A percentile compares a stretch with the other conserved stretches of the same genome.
These are phyloP conservation scores for Drepana arcuata DNA, from an alignment of 1,140 invertebrate genomes.

Conservation along the genomic window DNA sequence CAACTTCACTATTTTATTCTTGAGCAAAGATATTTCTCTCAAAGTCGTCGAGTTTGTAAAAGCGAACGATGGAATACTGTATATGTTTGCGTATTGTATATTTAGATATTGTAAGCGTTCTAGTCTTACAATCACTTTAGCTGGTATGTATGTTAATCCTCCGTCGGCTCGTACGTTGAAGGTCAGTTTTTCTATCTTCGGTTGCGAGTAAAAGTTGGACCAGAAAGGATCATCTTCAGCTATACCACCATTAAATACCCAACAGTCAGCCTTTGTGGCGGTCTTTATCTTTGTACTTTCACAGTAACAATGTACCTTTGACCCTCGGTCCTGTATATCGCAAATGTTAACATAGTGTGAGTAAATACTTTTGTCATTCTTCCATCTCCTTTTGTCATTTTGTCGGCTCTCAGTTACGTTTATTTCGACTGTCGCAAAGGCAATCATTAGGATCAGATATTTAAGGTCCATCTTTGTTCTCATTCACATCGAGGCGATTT, in stretches of 20 bases:
- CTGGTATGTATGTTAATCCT: conserved; percentile 78
- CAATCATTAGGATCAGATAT: conserved; percentile 59
- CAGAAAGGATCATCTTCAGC: conserved; percentile 78
- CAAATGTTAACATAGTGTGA: conserved; percentile 65
- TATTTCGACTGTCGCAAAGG: conserved; percentile 55
- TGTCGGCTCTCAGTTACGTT: conserved; percentile 59
- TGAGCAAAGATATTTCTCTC: conserved; percentile 77
- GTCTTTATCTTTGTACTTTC: conserved; percentile 59
- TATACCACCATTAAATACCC: conserved; percentile 78
- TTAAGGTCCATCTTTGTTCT: conserved; percentile 54
- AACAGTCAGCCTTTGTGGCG: conserved; percentile 71
- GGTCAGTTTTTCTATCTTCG: conserved; percentile 76
- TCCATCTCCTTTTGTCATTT: conserved; percentile 59
- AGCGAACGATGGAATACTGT: conserved; percentile 77
- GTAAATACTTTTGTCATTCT: conserved; percentile 46
- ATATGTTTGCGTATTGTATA: conserved; percentile 81
- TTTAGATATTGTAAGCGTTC: conserved; percentile 77
- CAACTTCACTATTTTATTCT: conserved; percentile 78
- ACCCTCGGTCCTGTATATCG: conserved; percentile 60
- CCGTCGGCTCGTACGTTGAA: conserved; percentile 79
- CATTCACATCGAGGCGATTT: conserved; percentile 31
- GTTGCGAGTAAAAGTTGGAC: conserved; percentile 80
- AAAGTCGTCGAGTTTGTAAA: conserved; percentile 81
- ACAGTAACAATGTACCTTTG: conserved; percentile 68
- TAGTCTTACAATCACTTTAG: conserved; percentile 77